Conservation (phyloP, 2,888 invertebrate species). For the Tyria jacobaeae region DNA sequence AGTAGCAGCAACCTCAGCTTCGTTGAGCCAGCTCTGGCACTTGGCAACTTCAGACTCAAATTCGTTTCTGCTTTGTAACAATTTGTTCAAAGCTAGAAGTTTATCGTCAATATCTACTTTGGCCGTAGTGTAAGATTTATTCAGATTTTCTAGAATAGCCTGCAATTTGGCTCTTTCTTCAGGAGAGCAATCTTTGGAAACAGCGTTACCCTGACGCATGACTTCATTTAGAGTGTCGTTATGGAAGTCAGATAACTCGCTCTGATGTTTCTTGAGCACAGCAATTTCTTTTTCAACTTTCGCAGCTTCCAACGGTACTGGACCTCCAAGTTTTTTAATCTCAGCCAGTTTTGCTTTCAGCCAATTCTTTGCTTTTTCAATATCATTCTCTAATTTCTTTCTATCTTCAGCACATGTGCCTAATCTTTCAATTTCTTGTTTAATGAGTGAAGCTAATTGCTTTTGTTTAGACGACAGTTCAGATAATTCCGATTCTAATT, state of each 20-base stretch:
- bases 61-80: slow-evolving; percentile 91
- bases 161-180: slow-evolving; percentile 89
- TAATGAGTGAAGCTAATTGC: slow-evolving; percentile 89
- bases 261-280: slow-evolving; percentile 91
- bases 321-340: slow-evolving; percentile 91
- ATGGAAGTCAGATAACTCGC: slow-evolving; percentile 92
- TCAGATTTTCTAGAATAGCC: slow-evolving; percentile 89
- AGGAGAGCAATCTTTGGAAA: slow-evolving; percentile 94
- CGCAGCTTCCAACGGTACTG: slow-evolving; percentile 91
- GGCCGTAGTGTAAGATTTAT: slow-evolving; percentile 90
- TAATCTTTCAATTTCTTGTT: slow-evolving; percentile 91
- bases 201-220: slow-evolving; percentile 90
- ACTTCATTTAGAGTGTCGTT: slow-evolving; percentile 92
- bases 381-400: slow-evolving; percentile 91
- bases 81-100: slow-evolving; percentile 89
- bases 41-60: slow-evolving; percentile 94
- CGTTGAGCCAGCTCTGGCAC: slow-evolving; percentile 95
- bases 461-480: slow-evolving; percentile 92
- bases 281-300: slow-evolving; percentile 94
- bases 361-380: slow-evolving; percentile 94
- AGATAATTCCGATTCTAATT: slow-evolving; percentile 91
- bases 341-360: slow-evolving; percentile 92
- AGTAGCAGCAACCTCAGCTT: slow-evolving; percentile 95
- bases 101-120: slow-evolving; percentile 91
- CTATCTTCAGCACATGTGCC: slow-evolving; percentile 90